phyloP scores from a whole-genome alignment of 1,140 invertebrate species.

The Coenobita brevimanus region DNA sequence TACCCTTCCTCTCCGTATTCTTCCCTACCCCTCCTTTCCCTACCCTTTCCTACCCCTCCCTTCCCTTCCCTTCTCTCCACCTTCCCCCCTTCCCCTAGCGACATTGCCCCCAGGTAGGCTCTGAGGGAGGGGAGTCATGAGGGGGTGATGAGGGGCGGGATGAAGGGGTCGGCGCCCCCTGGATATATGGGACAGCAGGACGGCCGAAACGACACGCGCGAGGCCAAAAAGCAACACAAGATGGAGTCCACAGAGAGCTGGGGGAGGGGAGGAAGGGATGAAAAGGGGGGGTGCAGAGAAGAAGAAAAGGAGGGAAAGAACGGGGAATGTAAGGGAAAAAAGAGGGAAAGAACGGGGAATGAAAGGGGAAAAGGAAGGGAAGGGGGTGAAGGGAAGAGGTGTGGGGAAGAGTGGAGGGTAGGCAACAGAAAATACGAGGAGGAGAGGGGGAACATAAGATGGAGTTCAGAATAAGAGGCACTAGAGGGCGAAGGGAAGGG shows the following conservation, averaged over 20 bases:
- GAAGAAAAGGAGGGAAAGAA: slow-evolving; percentile 18
- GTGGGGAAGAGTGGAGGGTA: slow-evolving; percentile 13
- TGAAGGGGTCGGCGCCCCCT: too few relatives aligned
- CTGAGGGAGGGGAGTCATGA: neutral
- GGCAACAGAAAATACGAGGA: slow-evolving; percentile 22
- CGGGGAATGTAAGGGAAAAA: neutral
- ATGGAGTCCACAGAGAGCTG: neutral
- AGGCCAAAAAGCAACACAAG: too few relatives aligned
- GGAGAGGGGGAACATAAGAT: slow-evolving; percentile 21
- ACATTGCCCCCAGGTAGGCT: too few relatives aligned
- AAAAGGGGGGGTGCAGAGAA: slow-evolving; percentile 25
- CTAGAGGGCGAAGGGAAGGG: neutral
- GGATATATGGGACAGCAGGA: too few relatives aligned
- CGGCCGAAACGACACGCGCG: too few relatives aligned
- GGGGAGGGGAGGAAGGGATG: slow-evolving; percentile 20
- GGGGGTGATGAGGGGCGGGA: neutral
- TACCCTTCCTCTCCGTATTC: too few relatives aligned
- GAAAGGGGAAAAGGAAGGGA: neutral
- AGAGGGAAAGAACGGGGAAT: slow-evolving; percentile 25
- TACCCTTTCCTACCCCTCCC: too few relatives aligned
- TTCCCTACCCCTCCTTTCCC: too few relatives aligned
- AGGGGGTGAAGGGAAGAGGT: slow-evolving; percentile 28
- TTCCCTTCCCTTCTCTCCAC: too few relatives aligned
- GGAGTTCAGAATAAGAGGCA: too few relatives aligned
- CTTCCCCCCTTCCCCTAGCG: too few relatives aligned